Percentiles rank a stretch among this genome's conserved stretches.
Conservation (phyloP, 2,888 invertebrate species). For the Timema cristinae region DNA sequence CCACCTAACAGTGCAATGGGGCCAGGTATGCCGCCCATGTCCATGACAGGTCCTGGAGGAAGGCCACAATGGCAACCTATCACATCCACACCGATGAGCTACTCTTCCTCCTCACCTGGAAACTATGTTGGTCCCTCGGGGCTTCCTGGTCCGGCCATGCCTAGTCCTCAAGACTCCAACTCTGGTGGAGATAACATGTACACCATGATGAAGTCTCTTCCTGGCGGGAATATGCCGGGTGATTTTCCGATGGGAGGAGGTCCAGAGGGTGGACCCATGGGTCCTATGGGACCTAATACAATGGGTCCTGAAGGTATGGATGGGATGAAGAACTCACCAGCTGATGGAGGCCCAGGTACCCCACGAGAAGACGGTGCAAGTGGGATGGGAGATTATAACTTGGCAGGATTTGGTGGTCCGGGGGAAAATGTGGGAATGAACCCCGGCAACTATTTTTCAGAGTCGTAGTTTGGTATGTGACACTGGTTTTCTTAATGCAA, state of each 20-base stretch:
- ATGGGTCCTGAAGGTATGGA: slow-evolving; percentile 90
- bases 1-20: slow-evolving; percentile 62
- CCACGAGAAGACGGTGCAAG: slow-evolving; percentile 92
- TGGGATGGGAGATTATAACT: slow-evolving; percentile 93
- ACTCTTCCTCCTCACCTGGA: slow-evolving; percentile 94
- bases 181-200: slow-evolving; percentile 93
- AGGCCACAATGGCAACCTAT: slow-evolving; percentile 84
- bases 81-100: slow-evolving; percentile 86
- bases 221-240: slow-evolving; percentile 72
- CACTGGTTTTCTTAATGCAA: too few relatives aligned
- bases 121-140: slow-evolving; percentile 92
- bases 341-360: slow-evolving; percentile 91
- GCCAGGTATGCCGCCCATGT: slow-evolving; percentile 40
- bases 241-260: slow-evolving; percentile 65
- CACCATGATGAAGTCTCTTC: slow-evolving; percentile 93
- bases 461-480: too few relatives aligned
- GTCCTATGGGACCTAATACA: slow-evolving; percentile 78
- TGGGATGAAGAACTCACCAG: slow-evolving; percentile 97
- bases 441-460: too few relatives aligned
- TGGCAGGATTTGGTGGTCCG: slow-evolving; percentile 76
- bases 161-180: slow-evolving; percentile 75
- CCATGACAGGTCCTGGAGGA: slow-evolving; percentile 30
- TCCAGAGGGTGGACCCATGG: slow-evolving; percentile 64
- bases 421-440: slow-evolving; percentile 58
- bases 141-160: slow-evolving; percentile 74